Conservation (phyloP, 1,140 invertebrate species). For the Eupristina koningsbergeri region DNA sequence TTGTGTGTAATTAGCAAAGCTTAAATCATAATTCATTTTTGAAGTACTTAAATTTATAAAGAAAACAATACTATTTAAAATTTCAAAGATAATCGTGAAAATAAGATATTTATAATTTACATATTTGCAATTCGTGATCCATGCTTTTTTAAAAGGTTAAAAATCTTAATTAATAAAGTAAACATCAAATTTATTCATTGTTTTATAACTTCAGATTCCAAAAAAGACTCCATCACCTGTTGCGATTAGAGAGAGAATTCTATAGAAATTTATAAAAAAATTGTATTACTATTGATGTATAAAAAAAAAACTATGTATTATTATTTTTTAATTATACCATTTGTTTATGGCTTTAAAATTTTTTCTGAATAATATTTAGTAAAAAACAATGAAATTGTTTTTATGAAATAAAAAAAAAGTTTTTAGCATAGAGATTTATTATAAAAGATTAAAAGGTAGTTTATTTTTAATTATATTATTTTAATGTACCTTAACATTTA, state of each 20-base stretch:
- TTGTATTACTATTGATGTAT: not conserved
- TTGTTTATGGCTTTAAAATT: not conserved
- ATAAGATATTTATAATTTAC: not conserved
- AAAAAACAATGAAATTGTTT: not conserved
- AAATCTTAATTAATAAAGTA: not conserved
- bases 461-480: not conserved
- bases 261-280: too few species aligned
- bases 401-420: not conserved
- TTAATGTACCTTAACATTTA: not conserved
- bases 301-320: not conserved
- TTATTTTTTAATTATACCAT: not conserved
- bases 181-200: not conserved
- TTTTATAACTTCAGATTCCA: constrained; percentile 35
- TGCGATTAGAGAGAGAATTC: too few species aligned
- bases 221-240: constrained; percentile 30
- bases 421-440: not conserved
- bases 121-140: too few species aligned
- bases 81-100: not conserved
- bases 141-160: constrained; percentile 6
- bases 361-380: not conserved
- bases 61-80: not conserved
- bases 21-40: constrained; percentile 58
- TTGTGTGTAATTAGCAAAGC: constrained; percentile 57
- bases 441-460: constrained; percentile 4
- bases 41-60: not conserved